Evolutionary conservation across 1,140 invertebrate genomes (phyloP), one percentile per base, ranked within the genome.

Genomic region (Nymphalis io): DNA sequence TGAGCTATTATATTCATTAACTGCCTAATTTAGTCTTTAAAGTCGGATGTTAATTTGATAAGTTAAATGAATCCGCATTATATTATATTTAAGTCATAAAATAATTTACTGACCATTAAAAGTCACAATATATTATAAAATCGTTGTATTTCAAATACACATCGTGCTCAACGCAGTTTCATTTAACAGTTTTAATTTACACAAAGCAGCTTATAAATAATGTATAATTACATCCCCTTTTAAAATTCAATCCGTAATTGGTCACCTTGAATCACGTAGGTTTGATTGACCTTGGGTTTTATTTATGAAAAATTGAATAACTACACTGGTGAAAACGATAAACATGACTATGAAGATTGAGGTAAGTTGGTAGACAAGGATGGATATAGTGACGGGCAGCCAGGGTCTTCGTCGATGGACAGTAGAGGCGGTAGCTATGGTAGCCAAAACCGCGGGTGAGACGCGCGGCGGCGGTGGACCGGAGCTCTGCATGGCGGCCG

Each of bases 401-500:
- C 64, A 70, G n/a, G 63, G 23, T n/a, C 60, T 59, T 60, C 78
- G 74, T 46, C 66, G 73, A 16, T 75, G 72, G 44, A 83, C 33
- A 11, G 80, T 81, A 15, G 79, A 72, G 23, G 80, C 68, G 23
- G 83, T 68, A 18, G 75, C 76, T 15, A 84, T 60, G 18, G 80
- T 66, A 10, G 74, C 67, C 2, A 88, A 66, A 6, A 89, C 74
- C n/a, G 75, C 81, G 3, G 80, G 78, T 59, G 84, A 81, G 3
- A 89, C 68, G 27, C 77, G 75, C 3, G 76, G 91, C 60, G 89
- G 92, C 78, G 88, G 90, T 73, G 90, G 93, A 70, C 91, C 93
- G 72, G 93, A 95, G 85, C 93, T 93, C 85, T 96, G 95, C 95
- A 96, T 96, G 57, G 95, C 95, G 12, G 95, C 95, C 62, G 95